phyloP scores from a whole-genome alignment of 2,888 invertebrate species.

The Microctonus brassicae region DNA sequence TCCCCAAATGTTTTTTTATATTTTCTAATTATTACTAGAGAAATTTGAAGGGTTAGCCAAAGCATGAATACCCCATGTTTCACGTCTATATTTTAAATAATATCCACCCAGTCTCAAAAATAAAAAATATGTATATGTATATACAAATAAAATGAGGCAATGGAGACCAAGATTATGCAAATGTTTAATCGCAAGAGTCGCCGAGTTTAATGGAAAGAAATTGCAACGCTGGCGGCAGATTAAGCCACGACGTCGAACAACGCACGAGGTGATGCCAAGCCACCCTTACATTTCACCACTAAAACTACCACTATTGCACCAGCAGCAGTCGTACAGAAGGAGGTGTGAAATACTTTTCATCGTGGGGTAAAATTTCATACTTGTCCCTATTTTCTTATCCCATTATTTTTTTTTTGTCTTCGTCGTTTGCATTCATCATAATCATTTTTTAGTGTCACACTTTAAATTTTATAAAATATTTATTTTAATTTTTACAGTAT shows the following conservation, averaged over 20 bases:
- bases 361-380: conserved; percentile 23
- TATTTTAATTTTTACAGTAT: not conserved
- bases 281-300: conserved; percentile 9
- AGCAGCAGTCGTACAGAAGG: not conserved
- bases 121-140: not conserved
- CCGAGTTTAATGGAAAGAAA: conserved; percentile 67
- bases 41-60: not conserved
- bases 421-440: conserved; percentile 1
- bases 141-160: conserved; percentile 25
- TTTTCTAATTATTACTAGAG: not conserved
- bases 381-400: not conserved
- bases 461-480: not conserved
- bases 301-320: not conserved
- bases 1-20: not conserved
- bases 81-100: not conserved
- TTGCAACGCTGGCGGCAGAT: conserved; percentile 67
- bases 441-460: not conserved
- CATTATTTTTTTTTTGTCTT: not conserved
- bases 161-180: conserved; percentile 62
- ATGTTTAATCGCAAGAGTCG: conserved; percentile 66
- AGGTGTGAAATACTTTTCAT: conserved; percentile 28
- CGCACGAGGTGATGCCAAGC: conserved; percentile 3
- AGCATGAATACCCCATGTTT: conserved; percentile 7
- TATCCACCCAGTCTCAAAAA: not conserved
- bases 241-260: conserved; percentile 58